Evolutionary conservation across 2,888 invertebrate species (phyloP).

Genomic region (Stenodema calcarata): DNA sequence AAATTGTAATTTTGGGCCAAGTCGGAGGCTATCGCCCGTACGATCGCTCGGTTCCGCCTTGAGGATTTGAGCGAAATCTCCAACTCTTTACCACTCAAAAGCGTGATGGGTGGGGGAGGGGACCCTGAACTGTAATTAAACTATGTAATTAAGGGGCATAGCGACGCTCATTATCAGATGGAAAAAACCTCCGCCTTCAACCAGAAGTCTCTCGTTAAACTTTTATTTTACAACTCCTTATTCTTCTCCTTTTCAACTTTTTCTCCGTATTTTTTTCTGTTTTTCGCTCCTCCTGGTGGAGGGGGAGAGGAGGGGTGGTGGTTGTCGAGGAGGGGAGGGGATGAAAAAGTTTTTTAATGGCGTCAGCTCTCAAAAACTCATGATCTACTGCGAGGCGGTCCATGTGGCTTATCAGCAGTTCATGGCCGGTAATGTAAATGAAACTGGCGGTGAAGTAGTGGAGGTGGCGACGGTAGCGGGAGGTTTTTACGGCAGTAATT

Average conservation of each 20-base stretch:
- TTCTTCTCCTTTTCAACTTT: slow-evolving; percentile 31
- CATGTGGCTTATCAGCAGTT: slow-evolving; percentile 45
- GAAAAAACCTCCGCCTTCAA: slow-evolving; percentile 14
- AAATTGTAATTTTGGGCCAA: background rate
- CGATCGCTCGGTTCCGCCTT: background rate
- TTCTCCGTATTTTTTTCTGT: background rate
- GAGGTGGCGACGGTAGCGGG: background rate
- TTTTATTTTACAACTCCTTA: slow-evolving; percentile 18
- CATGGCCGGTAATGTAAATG: slow-evolving; percentile 42
- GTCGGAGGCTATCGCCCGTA: background rate
- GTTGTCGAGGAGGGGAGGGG: background rate
- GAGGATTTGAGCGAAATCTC: background rate
- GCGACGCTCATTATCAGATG: slow-evolving; percentile 39
- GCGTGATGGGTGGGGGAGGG: too few relatives aligned
- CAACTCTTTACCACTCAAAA: background rate
- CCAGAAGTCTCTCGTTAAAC: slow-evolving; percentile 2
- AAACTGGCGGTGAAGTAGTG: background rate
- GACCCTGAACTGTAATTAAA: slow-evolving; percentile 31
- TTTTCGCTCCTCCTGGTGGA: background rate
- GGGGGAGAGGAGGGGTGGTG: too few relatives aligned
- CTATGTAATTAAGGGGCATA: slow-evolving; percentile 32
- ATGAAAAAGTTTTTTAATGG: slow-evolving; percentile 34
- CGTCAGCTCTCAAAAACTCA: slow-evolving; percentile 38
- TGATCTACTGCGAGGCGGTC: slow-evolving; percentile 34
- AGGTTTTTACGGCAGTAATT: slow-evolving; percentile 37